Evolutionary conservation across 2,888 invertebrate genomes (phyloP).

Genomic region (Empis stercorea): DNA sequence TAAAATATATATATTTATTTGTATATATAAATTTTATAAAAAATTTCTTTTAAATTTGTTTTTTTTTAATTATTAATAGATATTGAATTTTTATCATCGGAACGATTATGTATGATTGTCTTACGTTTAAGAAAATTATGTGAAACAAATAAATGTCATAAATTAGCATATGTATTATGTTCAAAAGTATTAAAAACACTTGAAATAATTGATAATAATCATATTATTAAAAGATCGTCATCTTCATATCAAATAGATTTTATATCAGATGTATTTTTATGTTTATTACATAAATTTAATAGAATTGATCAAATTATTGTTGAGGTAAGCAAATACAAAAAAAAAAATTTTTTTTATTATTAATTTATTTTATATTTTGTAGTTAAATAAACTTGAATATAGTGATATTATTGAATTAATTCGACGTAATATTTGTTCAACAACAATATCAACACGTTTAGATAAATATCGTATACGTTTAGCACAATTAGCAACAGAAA

Average conservation of each 20-base stretch:
- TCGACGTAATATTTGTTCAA: neutral
- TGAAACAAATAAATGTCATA: conserved; percentile 45
- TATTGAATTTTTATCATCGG: conserved; percentile 42
- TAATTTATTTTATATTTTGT: neutral
- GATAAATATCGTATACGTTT: conserved; percentile 5
- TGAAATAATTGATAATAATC: conserved; percentile 13
- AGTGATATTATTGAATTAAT: conserved; percentile 1
- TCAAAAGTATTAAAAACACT: conserved; percentile 37
- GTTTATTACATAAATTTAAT: conserved; percentile 43
- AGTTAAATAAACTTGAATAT: neutral
- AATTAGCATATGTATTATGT: conserved; percentile 45
- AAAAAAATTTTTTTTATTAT: neutral
- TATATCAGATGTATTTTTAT: conserved; percentile 47
- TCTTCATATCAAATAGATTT: conserved; percentile 41
- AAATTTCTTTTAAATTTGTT: neutral
- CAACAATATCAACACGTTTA: neutral
- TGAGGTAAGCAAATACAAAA: conserved; percentile 37
- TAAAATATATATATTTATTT: no score
- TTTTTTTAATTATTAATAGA: conserved; percentile 20
- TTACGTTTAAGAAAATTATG: conserved; percentile 46
- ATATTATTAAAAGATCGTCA: conserved; percentile 23
- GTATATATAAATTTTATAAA: neutral
- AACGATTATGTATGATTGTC: conserved; percentile 44
- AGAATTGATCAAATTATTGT: conserved; percentile 32
- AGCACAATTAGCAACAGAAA: conserved; percentile 6